phyloP scores from a whole-genome alignment of 2,888 invertebrate genomes.

The Heliconius aoede region DNA sequence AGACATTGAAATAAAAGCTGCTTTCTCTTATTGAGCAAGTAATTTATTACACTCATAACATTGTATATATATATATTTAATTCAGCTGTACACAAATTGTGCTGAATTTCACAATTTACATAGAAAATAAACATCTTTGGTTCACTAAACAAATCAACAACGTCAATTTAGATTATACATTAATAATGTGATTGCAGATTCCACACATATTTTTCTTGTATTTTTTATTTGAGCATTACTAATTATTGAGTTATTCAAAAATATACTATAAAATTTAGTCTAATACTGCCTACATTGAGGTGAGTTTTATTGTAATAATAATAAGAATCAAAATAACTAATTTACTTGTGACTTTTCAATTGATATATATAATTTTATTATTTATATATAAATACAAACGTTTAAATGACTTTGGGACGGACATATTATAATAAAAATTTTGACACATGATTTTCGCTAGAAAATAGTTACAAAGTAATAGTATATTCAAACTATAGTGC shows the following conservation, averaged over 20 bases:
- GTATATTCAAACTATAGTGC: constrained; percentile 20
- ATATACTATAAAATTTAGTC: not conserved
- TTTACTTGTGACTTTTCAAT: constrained; percentile 20
- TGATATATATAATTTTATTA: constrained; percentile 56
- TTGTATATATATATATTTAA: constrained; percentile 75
- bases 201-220: constrained; percentile 56
- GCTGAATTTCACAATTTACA: constrained; percentile 66
- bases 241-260: constrained; percentile 16
- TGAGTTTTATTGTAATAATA: constrained; percentile 2
- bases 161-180: constrained; percentile 68
- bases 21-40: constrained; percentile 69
- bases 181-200: constrained; percentile 64
- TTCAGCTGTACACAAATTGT: constrained; percentile 72
- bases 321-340: not conserved
- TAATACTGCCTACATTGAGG: constrained; percentile 6
- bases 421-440: constrained; percentile 70
- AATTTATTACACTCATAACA: constrained; percentile 80
- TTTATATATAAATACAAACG: constrained; percentile 65
- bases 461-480: constrained; percentile 27
- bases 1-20: not conserved
- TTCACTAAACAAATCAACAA: constrained; percentile 72
- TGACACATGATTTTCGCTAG: constrained; percentile 19
- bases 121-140: constrained; percentile 81
- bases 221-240: constrained; percentile 57
- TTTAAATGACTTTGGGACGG: constrained; percentile 82